Percentiles rank a stretch among this genome's conserved stretches.
Evolutionary conservation across 2,797 vertebrate genomes (phyloP).

Genomic region (Ficedula albicollis): DNA sequence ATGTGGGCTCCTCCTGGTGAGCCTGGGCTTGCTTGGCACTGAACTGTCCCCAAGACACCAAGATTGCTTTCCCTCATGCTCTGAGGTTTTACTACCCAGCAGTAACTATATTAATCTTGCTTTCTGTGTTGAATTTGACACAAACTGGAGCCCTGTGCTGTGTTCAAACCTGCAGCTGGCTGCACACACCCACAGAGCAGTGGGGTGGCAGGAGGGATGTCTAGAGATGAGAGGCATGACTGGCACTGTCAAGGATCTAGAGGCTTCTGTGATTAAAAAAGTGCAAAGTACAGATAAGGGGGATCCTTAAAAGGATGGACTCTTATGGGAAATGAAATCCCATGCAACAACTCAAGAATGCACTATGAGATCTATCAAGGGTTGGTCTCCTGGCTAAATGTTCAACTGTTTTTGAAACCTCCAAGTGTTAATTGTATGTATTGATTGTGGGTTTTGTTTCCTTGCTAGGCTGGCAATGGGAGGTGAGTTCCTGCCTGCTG

Average conservation of each 20-base stretch:
- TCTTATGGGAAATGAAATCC: not conserved
- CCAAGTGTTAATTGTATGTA: not conserved
- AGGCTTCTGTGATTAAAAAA: not conserved
- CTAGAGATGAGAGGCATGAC: not conserved
- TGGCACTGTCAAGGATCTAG: not conserved
- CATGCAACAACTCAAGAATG: not conserved
- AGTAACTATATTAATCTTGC: not conserved
- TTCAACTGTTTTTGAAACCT: not conserved
- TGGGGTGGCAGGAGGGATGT: not conserved
- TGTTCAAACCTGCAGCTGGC: conserved; percentile 15
- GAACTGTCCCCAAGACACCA: not conserved
- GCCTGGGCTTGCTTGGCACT: not conserved
- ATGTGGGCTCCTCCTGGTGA: not conserved
- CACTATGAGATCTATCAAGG: not conserved
- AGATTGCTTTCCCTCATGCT: not conserved
- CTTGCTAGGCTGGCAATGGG: not conserved
- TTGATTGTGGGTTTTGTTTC: not conserved
- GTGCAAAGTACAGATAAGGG: not conserved
- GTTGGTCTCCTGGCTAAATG: not conserved
- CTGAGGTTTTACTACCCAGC: not conserved
- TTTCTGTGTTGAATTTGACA: conserved; percentile 17
- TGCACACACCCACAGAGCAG: not conserved
- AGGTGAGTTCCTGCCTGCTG: not conserved
- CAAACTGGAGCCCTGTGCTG: not conserved
- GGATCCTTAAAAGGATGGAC: not conserved